Percentiles rank a stretch among this genome's conserved stretches.
phyloP scores from a whole-genome alignment of 2,797 vertebrate genomes.

The Fringilla coelebs region DNA sequence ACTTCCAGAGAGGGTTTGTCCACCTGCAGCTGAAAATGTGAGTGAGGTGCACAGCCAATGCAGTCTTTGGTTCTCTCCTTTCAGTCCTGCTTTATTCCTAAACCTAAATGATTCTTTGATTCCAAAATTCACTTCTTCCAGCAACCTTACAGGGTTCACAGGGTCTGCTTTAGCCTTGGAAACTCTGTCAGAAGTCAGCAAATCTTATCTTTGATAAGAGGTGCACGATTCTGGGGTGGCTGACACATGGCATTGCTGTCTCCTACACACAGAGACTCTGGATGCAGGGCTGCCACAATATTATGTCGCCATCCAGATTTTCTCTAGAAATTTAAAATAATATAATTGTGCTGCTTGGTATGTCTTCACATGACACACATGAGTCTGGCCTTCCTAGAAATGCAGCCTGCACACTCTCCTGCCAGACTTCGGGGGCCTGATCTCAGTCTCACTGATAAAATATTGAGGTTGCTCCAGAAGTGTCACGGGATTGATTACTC shows the following conservation, averaged over 20 bases:
- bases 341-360: neutral
- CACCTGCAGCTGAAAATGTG: slow-evolving; percentile 80
- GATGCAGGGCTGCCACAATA: neutral
- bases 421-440: neutral
- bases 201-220: neutral
- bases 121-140: neutral
- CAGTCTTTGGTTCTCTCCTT: neutral
- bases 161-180: neutral
- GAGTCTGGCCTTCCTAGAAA: neutral
- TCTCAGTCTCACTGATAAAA: neutral
- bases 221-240: neutral
- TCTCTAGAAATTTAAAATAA: neutral
- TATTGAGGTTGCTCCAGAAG: neutral
- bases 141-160: neutral
- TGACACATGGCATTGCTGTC: neutral
- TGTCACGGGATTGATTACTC: neutral
- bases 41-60: neutral
- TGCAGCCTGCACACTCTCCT: neutral
- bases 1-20: slow-evolving; percentile 86
- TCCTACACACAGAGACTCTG: neutral
- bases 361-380: neutral
- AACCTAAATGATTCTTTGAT: neutral
- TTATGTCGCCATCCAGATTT: neutral
- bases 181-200: neutral
- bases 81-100: neutral